These are phyloP conservation scores for Arenaria interpres DNA, from an alignment of 2,113 vertebrate genomes.

Conservation along the genomic window DNA sequence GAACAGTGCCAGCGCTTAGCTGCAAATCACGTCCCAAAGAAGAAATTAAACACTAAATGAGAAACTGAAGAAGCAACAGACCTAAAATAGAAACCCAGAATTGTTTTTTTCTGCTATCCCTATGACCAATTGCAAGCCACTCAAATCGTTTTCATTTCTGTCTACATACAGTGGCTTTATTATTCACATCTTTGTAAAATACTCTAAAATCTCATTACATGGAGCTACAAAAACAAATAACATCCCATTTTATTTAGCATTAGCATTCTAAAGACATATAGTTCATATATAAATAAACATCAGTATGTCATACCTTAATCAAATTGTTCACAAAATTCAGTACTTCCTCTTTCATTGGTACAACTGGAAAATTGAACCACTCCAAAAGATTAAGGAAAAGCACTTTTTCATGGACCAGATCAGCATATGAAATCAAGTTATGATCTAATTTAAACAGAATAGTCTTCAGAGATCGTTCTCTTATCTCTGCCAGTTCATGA, in stretches of 20 bases:
- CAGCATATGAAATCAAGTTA: conserved; percentile 76
- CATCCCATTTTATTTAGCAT: background rate
- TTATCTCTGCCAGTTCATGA: conserved; percentile 88
- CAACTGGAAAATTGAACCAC: conserved; percentile 93
- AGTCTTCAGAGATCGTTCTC: conserved; percentile 86
- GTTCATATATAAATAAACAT: background rate
- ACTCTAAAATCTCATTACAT: background rate
- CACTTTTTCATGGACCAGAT: conserved; percentile 84
- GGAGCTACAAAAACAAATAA: background rate
- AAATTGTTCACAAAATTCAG: conserved; percentile 81
- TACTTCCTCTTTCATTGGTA: conserved; percentile 86
- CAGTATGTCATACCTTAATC: conserved; percentile 79
- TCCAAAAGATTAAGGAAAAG: conserved; percentile 86
- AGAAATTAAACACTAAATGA: background rate
- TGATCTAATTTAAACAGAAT: conserved; percentile 88
- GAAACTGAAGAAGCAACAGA: background rate
- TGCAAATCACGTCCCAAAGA: background rate
- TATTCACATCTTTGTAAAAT: background rate
- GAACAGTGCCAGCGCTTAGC: background rate
- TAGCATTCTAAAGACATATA: background rate
- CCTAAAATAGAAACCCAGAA: background rate
- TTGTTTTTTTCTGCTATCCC: background rate
- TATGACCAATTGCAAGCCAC: background rate
- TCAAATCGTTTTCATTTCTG: background rate
- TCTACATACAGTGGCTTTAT: background rate